Percentiles rank a stretch among this genome's conserved stretches.
These are phyloP conservation scores for Nephrotoma guestfalica DNA, from an alignment of 2,888 invertebrate genomes.

Conservation along the genomic window DNA sequence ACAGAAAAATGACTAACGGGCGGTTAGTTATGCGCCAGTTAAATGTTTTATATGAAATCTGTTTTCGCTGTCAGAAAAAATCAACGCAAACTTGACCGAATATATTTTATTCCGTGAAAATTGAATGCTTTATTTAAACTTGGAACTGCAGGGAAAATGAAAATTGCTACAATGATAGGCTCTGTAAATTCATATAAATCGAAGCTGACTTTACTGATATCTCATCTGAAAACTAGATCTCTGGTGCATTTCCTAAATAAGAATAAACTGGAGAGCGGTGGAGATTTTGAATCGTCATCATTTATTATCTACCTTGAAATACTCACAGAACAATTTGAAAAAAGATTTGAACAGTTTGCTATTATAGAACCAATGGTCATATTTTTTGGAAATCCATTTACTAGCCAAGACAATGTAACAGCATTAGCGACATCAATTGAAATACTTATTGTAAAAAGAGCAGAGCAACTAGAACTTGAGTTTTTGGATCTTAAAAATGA, in stretches of 20 bases:
- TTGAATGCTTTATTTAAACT: neutral
- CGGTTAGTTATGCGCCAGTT: no score
- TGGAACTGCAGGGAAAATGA: no score
- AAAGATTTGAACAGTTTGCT: neutral
- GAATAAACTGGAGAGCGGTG: neutral
- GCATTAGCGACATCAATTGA: neutral
- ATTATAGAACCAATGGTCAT: neutral
- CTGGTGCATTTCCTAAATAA: no score
- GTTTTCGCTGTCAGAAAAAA: no score
- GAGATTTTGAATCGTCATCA: neutral
- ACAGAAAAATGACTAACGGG: no score
- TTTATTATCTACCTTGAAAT: neutral
- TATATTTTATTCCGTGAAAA: no score
- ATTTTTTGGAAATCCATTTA: neutral
- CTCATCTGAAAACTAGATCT: no score
- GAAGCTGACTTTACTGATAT: neutral
- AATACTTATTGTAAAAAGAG: neutral
- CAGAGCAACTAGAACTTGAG: neutral
- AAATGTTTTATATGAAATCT: no score
- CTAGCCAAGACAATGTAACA: neutral
- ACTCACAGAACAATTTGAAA: neutral
- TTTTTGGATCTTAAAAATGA: neutral
- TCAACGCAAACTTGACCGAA: no score
- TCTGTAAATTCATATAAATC: neutral
- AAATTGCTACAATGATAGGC: neutral